phyloP scores from a whole-genome alignment of 2,888 invertebrate genomes.

The Athalia circularis region DNA sequence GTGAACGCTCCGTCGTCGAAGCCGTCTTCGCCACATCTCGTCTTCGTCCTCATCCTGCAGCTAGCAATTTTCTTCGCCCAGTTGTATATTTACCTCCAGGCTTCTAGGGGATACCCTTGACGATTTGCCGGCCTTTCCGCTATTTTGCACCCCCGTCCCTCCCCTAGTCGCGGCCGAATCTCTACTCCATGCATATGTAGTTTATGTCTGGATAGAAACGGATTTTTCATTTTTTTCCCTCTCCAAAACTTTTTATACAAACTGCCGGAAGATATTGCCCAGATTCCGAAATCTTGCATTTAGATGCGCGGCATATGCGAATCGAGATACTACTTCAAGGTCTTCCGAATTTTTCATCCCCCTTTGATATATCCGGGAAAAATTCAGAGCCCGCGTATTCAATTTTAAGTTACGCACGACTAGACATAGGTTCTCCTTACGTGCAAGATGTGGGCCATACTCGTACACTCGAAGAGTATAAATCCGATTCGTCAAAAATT shows the following conservation, averaged over 20 bases:
- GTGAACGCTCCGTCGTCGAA: conserved; percentile 54
- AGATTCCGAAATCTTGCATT: no score
- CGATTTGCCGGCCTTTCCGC: conserved; percentile 18
- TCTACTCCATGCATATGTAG: neutral
- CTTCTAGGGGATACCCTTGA: neutral
- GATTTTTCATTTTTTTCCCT: no score
- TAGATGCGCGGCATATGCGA: no score
- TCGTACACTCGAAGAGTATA: no score
- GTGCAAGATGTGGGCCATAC: neutral
- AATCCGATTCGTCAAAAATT: neutral
- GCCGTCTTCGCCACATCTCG: conserved; percentile 47
- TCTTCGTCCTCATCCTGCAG: conserved; percentile 39
- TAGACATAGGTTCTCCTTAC: neutral
- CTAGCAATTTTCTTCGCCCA: conserved; percentile 48
- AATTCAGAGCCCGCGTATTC: neutral
- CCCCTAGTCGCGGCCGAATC: neutral
- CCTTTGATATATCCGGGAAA: neutral
- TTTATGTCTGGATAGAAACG: no score
- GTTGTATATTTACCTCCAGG: conserved; percentile 38
- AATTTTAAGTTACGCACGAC: neutral
- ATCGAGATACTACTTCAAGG: no score
- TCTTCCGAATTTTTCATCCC: neutral
- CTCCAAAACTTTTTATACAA: no score
- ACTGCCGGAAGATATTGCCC: no score
- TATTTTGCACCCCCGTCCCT: conserved; percentile 11